These are phyloP conservation scores for Columbina picui DNA, from an alignment of 2,113 vertebrate species.

Conservation along the genomic window DNA sequence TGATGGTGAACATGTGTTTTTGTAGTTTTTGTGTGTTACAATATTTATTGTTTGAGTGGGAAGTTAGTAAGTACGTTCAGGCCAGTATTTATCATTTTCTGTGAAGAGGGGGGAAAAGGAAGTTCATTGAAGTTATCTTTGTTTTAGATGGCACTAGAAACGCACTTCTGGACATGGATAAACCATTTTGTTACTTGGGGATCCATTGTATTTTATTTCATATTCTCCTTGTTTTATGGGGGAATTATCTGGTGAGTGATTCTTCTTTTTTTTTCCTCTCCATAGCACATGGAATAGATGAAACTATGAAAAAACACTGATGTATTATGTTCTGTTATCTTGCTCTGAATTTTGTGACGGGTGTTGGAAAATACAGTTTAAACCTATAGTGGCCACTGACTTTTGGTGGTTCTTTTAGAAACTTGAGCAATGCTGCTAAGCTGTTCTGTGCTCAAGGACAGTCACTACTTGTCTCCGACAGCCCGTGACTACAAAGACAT, in stretches of 20 bases:
- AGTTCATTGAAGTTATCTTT: background rate
- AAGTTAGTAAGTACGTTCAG: background rate
- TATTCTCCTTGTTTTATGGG: constrained; percentile 98
- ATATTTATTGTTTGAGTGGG: background rate
- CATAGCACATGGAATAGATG: rapidly evolving
- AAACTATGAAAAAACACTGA: background rate
- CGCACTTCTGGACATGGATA: constrained; percentile 99
- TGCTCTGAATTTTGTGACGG: constrained; percentile 3
- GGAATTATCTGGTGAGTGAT: constrained; percentile 93
- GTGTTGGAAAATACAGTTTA: background rate
- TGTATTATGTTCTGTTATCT: background rate
- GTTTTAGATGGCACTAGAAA: constrained; percentile 94
- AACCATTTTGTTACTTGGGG: constrained; percentile 99
- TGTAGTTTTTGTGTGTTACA: background rate
- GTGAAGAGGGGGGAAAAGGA: background rate
- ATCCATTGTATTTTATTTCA: constrained; percentile 96
- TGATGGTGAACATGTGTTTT: background rate
- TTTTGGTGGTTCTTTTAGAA: background rate
- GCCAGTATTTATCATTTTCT: background rate
- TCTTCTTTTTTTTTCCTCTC: background rate
- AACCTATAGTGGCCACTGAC: background rate
- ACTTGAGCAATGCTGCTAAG: background rate
- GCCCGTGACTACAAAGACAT: background rate
- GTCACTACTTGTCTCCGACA: background rate
- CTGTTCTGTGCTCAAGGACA: background rate